A percentile compares a stretch with the other conserved stretches of the same genome.
Conservation (phyloP, 2,113 vertebrate genomes). For the Hiodon alosoides region DNA sequence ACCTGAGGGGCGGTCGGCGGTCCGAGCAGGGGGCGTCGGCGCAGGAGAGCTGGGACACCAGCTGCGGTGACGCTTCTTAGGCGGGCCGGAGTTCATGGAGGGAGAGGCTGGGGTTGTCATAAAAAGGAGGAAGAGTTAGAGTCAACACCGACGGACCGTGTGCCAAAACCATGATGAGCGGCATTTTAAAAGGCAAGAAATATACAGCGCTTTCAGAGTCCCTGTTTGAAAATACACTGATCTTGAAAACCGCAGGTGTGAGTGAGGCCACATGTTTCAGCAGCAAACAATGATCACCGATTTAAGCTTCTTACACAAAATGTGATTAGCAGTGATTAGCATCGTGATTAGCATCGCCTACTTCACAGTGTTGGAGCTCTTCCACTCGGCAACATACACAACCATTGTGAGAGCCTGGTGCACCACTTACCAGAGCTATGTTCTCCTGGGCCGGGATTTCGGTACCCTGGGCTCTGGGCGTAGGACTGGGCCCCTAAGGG, state of each 20-base stretch:
- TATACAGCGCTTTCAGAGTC: too few species aligned
- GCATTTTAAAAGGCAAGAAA: too few species aligned
- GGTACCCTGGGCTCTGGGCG: conserved; percentile 67
- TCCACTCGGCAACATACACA: not conserved
- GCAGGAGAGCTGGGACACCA: conserved; percentile 82
- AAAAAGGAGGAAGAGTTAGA: not conserved
- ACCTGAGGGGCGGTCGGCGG: conserved; percentile 70
- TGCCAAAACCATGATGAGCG: not conserved
- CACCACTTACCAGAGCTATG: conserved; percentile 51
- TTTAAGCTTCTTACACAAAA: too few species aligned
- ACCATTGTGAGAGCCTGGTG: not conserved
- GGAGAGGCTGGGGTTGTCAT: conserved; percentile 50
- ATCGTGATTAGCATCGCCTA: too few species aligned
- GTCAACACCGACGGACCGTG: not conserved
- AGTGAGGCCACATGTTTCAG: too few species aligned
- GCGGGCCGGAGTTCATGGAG: conserved; percentile 83
- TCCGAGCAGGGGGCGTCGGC: conserved; percentile 67
- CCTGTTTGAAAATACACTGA: too few species aligned
- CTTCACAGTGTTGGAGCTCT: too few species aligned
- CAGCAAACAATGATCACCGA: too few species aligned
- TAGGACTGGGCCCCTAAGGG: conserved; percentile 60
- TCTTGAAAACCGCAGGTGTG: too few species aligned
- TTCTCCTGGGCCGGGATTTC: conserved; percentile 72
- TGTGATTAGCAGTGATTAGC: too few species aligned
- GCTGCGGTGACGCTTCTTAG: conserved; percentile 93